Evolutionary conservation across 2,888 invertebrate species (phyloP).

Genomic region (Macaria notata): DNA sequence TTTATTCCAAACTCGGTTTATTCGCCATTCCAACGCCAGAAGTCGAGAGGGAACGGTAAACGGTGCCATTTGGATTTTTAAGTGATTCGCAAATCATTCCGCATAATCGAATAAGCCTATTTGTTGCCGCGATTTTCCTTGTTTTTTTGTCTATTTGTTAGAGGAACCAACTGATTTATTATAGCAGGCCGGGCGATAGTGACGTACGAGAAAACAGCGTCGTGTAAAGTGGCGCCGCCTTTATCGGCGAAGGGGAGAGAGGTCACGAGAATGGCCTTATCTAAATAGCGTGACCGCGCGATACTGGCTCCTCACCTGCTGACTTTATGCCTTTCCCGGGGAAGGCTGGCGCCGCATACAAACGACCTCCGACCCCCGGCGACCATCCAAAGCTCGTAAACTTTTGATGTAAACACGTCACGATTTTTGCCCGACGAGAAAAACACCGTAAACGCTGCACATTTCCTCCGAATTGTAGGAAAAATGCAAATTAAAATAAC

Average conservation of each 20-base stretch:
- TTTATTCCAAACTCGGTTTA: constrained; percentile 78
- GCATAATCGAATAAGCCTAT: constrained; percentile 76
- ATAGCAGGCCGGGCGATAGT: constrained; percentile 18
- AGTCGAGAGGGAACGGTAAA: constrained; percentile 68
- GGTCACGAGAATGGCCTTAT: constrained; percentile 72
- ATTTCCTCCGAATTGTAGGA: constrained; percentile 62
- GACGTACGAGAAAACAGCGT: constrained; percentile 45
- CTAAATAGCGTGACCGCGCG: constrained; percentile 78
- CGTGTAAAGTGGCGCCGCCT: constrained; percentile 48
- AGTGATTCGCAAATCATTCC: constrained; percentile 78
- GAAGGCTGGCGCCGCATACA: constrained; percentile 67
- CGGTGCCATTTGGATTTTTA: constrained; percentile 75
- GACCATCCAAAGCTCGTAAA: constrained; percentile 62
- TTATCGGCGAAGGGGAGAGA: constrained; percentile 59
- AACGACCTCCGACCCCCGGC: constrained; percentile 63
- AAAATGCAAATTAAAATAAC: constrained; percentile 81
- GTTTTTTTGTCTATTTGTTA: constrained; percentile 42
- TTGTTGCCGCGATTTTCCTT: constrained; percentile 59
- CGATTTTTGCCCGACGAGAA: constrained; percentile 42
- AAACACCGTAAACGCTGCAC: constrained; percentile 50
- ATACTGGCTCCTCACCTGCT: constrained; percentile 70
- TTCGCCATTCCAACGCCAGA: constrained; percentile 71
- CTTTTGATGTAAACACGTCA: constrained; percentile 52
- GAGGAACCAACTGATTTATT: constrained; percentile 28
- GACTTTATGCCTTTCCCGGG: constrained; percentile 74